Conservation (phyloP, 2,888 invertebrate genomes). For the Cremastobaeus sp. region DNA sequence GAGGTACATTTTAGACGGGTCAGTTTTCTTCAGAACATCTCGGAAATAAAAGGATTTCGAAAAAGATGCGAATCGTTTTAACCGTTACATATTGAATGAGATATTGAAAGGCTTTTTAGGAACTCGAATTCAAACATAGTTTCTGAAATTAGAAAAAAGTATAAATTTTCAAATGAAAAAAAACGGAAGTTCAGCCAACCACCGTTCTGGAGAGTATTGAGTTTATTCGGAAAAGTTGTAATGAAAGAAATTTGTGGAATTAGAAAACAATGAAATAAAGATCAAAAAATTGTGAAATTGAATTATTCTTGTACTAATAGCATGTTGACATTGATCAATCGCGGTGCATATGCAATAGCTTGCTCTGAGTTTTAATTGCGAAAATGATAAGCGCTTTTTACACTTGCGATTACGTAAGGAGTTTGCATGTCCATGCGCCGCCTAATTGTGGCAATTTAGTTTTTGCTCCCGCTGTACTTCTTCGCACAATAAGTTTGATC, state of each 20-base stretch:
- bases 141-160: no score
- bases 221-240: no score
- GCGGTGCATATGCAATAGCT: constrained; percentile 20
- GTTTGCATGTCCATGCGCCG: constrained; percentile 16
- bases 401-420: constrained; percentile 22
- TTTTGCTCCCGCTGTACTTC: constrained; percentile 22
- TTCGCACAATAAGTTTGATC: constrained; percentile 23
- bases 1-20: constrained; percentile 41
- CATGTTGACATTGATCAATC: no score
- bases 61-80: neutral
- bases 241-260: no score
- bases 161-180: no score
- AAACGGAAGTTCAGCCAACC: no score
- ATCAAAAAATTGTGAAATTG: no score
- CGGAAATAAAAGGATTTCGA: neutral
- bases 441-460: constrained; percentile 31
- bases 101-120: neutral
- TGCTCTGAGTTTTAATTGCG: constrained; percentile 34
- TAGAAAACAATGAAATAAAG: no score
- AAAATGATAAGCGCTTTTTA: constrained; percentile 34
- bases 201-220: no score
- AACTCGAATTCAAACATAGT: no score
- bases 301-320: no score
- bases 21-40: constrained; percentile 31
- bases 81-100: neutral